These are phyloP conservation scores for Ispidina lecontei DNA, from an alignment of 2,797 vertebrate genomes.

Conservation along the genomic window DNA sequence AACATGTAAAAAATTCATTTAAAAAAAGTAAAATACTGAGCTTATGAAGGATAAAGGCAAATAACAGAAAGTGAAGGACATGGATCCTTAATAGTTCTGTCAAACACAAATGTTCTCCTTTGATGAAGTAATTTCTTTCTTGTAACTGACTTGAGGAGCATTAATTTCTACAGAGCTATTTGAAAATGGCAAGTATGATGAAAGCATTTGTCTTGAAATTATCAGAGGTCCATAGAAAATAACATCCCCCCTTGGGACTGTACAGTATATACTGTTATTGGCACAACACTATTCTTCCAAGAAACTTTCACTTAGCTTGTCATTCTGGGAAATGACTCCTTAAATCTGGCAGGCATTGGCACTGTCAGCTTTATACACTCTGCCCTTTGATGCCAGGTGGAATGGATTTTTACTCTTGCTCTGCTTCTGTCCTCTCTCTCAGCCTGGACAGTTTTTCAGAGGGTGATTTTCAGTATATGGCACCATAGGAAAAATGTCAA, in stretches of 20 bases:
- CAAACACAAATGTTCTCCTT: not conserved
- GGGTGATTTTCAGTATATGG: not conserved
- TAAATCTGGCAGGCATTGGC: not conserved
- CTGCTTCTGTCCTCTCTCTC: not conserved
- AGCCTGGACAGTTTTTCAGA: not conserved
- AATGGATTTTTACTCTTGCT: not conserved
- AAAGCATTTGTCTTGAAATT: not conserved
- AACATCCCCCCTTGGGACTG: not conserved
- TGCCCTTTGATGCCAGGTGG: not conserved
- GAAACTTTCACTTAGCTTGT: not conserved
- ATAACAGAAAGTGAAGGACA: not conserved
- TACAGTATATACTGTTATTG: not conserved
- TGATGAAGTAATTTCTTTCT: not conserved
- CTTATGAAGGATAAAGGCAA: not conserved
- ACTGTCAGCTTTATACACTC: not conserved
- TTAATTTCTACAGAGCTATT: not conserved
- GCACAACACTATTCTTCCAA: not conserved
- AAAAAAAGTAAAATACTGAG: not conserved
- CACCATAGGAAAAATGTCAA: not conserved
- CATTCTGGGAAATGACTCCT: not conserved
- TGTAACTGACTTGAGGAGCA: not conserved
- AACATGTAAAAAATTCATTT: not conserved
- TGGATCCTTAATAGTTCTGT: not conserved
- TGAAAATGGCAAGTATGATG: not conserved
- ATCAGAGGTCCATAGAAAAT: not conserved